Base-by-base conservation (phyloP, 2,113 vertebrate species). In the Etheostoma cragini region DNA sequence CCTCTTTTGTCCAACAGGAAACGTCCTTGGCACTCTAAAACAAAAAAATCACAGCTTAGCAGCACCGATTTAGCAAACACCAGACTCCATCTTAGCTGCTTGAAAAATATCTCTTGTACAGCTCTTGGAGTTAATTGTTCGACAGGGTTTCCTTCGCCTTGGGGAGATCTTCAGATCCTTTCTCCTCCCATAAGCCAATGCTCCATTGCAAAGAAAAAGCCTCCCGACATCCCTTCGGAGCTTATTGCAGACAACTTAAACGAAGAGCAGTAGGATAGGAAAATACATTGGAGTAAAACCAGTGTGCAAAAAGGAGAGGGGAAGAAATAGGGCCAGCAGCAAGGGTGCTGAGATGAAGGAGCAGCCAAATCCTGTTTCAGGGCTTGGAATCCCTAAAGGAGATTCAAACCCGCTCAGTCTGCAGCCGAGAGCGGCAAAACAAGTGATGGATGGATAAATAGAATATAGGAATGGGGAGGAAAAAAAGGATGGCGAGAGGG, bases 31-130 rank as follows among this genome's bases (percentile, higher is more conserved):
- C 38, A 65, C 46, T 69, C 60, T 38, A 15, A 57, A 78, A 72
- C 57, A 81, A 81, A 80, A 26, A 58, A 75, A 85, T 66, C 38
- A 73, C 73, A 75, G 76, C 67, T 87, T 53, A 24, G 66, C 70
- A 87, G 53, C 82, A 62, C 53, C 15, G 13, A 89, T 85, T 88
- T 63, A 80, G 16, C 14, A 77, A 35, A 82, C 65, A 69, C 56
- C 67, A 82, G 80, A 86, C 87, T 88, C 87, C 90, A 91, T 91
- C 58, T 88, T 83, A 78, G 85, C 76, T 84, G 80, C 78, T 85
- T 64, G 24, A 78, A 67, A 80, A 75, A 88, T 71, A 72, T 90
- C 19, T 78, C 49, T 46, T 52, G 69, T 53, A 49, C 50, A 62
- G 81, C 69, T 70, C 73, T 73, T 74, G 61, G 46, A 87, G 52